Conservation (phyloP, 1,140 invertebrate genomes). For the Drosophila simulans region DNA sequence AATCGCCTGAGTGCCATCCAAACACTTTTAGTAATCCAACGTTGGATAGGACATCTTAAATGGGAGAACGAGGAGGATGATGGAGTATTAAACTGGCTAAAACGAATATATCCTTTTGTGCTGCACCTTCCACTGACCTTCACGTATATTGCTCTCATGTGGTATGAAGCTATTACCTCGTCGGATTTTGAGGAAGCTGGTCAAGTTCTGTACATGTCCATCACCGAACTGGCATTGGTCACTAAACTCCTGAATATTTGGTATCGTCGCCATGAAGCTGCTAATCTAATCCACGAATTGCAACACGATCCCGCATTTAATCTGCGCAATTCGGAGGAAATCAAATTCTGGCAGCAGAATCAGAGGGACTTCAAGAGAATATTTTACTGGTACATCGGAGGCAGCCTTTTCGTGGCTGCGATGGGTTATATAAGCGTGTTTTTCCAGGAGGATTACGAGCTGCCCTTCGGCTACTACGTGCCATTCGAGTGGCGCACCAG, state of each 20-base stretch:
- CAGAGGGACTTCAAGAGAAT: conserved; percentile 54
- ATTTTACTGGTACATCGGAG: conserved; percentile 43
- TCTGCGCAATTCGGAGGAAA: conserved; percentile 31
- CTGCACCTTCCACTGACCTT: conserved; percentile 71
- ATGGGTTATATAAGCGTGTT: conserved; percentile 54
- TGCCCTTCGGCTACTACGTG: conserved; percentile 72
- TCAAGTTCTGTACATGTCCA: conserved; percentile 69
- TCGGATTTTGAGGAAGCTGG: conserved; percentile 55
- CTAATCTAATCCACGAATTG: conserved; percentile 41
- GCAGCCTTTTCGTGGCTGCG: conserved; percentile 30
- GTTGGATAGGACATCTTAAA: conserved; percentile 51
- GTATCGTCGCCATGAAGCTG: conserved; percentile 36
- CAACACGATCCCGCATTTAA: conserved; percentile 12
- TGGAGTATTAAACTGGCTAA: conserved; percentile 1
- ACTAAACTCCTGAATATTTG: conserved; percentile 68
- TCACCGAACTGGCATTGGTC: conserved; percentile 60
- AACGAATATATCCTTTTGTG: conserved; percentile 34
- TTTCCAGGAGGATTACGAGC: conserved; percentile 46
- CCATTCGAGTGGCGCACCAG: conserved; percentile 71
- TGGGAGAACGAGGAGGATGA: conserved; percentile 25
- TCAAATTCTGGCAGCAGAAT: conserved; percentile 28
- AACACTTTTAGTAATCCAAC: conserved; percentile 19
- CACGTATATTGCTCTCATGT: conserved; percentile 63
- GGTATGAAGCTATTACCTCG: conserved; percentile 57
- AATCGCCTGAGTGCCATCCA: conserved; percentile 42